Evolutionary conservation across 2,888 invertebrate species (phyloP), one percentile per base, ranked within the genome.

Genomic region (Horisme vitalbata): DNA sequence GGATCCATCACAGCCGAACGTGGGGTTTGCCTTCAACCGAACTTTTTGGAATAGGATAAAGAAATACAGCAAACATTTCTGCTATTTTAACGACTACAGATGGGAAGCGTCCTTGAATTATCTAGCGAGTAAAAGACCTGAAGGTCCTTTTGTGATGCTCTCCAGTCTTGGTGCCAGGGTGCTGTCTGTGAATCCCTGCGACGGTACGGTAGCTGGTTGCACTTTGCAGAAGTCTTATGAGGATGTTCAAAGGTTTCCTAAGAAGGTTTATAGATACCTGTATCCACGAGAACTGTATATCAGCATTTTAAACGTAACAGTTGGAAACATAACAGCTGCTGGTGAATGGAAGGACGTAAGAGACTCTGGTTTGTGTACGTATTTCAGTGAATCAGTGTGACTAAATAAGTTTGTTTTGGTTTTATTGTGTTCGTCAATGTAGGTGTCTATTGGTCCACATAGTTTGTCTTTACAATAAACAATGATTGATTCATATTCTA

Each of bases 11-110:
- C 31, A 62, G 0, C 18, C 38, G 2, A 63, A 56, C 27, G 44
- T 61, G 21, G 79, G 71, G 0, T 47, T 79, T 3, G 71, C 66
- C 10, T 76, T 79, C 20, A 69, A 74, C 12, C 69, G 67, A 48
- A 50, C 48, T 0, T 36, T 65, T 10, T 79, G 79, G 79, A 57
- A 59, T 1, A 45, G 34, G 4, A 61, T 80, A 4, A 77, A 70
- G 37, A 45, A 32, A 0, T 41, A 61, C 4, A 57, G 58, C 1
- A 24, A 57, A 0, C 35, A 68, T 8, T 80, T 71, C 31, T 80
- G 79, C 37, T 50, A 63, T 13, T 66, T 61, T 31, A 52, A 77
- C 13, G 75, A 79, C 41, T 69, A 55, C 21, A 61, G 64, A 8
- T 79, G 79, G 79, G 63, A 63, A 3, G 57, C 45, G n/a, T 75